phyloP scores from a whole-genome alignment of 2,797 vertebrate genomes.

The Pangasius djambal region DNA sequence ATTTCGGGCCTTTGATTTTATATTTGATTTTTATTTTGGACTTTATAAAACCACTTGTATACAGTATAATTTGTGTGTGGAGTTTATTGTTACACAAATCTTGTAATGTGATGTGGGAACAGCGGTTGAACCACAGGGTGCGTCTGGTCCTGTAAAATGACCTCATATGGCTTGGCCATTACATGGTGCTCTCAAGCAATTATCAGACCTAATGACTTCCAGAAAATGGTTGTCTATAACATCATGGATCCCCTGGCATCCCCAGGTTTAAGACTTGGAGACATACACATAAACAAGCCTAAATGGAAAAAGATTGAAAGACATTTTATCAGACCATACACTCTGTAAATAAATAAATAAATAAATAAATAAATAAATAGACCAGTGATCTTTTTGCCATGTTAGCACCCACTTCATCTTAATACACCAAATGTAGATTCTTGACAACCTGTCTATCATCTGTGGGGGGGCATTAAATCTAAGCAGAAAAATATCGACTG shows the following conservation, averaged over 20 bases:
- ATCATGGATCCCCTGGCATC: neutral
- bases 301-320: neutral
- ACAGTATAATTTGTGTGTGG: neutral
- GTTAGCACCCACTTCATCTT: neutral
- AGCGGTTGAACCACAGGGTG: neutral
- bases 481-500: neutral
- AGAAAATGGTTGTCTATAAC: neutral
- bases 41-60: neutral
- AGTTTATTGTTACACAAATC: neutral
- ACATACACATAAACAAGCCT: neutral
- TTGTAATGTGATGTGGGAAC: neutral
- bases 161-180: conserved; percentile 5
- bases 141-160: neutral
- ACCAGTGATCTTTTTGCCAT: neutral
- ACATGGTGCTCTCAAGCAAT: neutral
- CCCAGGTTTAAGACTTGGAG: neutral
- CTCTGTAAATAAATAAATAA: neutral
- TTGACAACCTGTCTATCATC: neutral
- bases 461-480: neutral
- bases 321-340: neutral
- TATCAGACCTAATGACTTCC: neutral
- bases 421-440: neutral
- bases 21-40: neutral
- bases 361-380: neutral
- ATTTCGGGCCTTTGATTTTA: neutral